Evolutionary conservation across 2,888 invertebrate genomes (phyloP), one percentile per base, ranked within the genome.

Genomic region (Trachelus tabidus): DNA sequence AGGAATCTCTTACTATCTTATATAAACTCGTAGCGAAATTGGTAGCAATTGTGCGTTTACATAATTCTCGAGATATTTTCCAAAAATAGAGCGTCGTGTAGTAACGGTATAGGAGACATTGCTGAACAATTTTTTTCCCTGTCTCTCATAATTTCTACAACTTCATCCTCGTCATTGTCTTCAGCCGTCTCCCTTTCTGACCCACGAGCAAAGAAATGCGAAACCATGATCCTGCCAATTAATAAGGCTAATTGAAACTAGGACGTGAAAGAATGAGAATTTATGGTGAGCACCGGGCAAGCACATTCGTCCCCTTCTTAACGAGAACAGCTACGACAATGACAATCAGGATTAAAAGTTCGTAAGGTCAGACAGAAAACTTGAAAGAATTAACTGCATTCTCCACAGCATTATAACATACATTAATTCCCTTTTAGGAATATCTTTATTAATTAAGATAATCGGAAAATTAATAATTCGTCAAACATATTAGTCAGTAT

Each of bases 181-280:
- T 56, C 40, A 23, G 23, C 23, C 23, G 40, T 56, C 40, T 56
- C 40, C 40, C 40, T 56, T 56, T 56, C 23, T 9, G 15, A 56
- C 40, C 40, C 40, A 6, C 9, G 15, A 56, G 40, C 6, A 56
- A 56, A 23, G 86, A 84, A 86, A 85, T 81, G 75, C 34, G 83
- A 85, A 81, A 83, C 85, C 84, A 73, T 75, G 40, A 75, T 79
- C 69, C 80, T 81, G 79, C 73, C 86, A 86, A 87, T 86, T 87
- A 84, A 80, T 34, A 74, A 71, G 80, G 76, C 81, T 87, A 87
- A 87, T 87, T 87, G 87, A 86, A 86, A 85, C 80, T 84, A 79
- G 80, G 82, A 83, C 81, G 81, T 23, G 73, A 78, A 73, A 77
- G 83, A 85, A 87, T 85, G 86, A 87, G 84, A 81, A 87, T 87